A percentile compares a stretch with the other conserved stretches of the same genome.
Evolutionary conservation across 2,888 invertebrate species (phyloP).

Genomic region (Brachyptera putata): DNA sequence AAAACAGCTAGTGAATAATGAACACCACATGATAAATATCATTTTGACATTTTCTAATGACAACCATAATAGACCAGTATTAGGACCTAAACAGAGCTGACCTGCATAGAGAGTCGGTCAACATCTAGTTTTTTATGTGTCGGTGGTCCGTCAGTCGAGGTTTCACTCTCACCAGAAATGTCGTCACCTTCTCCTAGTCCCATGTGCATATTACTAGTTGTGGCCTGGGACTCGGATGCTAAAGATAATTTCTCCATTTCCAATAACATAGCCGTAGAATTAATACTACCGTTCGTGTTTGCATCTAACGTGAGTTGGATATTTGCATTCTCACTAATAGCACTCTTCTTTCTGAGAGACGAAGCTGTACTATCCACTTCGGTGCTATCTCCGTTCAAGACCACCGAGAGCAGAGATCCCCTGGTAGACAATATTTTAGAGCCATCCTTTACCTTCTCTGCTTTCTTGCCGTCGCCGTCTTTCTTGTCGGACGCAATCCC

Average conservation of each 20-base stretch:
- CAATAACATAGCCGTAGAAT: constrained; percentile 9
- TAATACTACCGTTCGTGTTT: not conserved
- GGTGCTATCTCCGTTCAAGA: constrained; percentile 47
- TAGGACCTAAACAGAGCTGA: constrained; percentile 57
- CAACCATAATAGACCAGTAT: too few relatives aligned
- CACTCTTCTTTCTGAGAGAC: constrained; percentile 1
- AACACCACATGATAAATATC: constrained; percentile 5
- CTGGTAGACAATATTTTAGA: constrained; percentile 39
- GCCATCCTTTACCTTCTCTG: constrained; percentile 45
- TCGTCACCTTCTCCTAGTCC: not conserved
- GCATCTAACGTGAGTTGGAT: not conserved
- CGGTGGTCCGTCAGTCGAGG: constrained; percentile 2
- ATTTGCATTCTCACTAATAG: not conserved
- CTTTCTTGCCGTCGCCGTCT: constrained; percentile 45
- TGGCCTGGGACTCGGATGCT: constrained; percentile 36
- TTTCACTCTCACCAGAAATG: not conserved
- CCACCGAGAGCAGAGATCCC: constrained; percentile 46
- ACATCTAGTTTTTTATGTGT: constrained; percentile 37
- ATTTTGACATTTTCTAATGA: too few relatives aligned
- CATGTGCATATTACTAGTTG: constrained; percentile 43
- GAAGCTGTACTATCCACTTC: constrained; percentile 42
- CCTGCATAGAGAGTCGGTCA: constrained; percentile 51
- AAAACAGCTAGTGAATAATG: too few relatives aligned
- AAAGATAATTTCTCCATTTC: constrained; percentile 43
- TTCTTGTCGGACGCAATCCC: constrained; percentile 48